phyloP scores from a whole-genome alignment of 2,797 vertebrate genomes.

The Avahi laniger region DNA sequence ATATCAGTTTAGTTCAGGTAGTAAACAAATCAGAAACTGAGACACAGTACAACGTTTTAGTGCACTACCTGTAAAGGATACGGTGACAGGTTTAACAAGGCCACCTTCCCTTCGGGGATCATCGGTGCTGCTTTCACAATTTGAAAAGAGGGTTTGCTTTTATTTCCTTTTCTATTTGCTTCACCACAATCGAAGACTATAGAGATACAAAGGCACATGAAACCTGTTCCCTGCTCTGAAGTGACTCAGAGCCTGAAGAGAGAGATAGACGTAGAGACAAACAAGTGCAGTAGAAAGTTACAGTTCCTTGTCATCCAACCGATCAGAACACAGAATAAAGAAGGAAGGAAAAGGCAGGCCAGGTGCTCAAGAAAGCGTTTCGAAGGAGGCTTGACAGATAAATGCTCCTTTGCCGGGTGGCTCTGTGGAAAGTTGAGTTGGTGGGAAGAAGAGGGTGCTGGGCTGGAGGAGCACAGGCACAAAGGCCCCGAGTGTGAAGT shows the following conservation, averaged over 20 bases:
- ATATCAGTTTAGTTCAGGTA: not conserved
- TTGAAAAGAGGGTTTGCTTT: conserved; percentile 15
- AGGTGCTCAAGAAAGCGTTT: not conserved
- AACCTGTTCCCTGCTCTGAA: not conserved
- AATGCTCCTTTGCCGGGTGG: not conserved
- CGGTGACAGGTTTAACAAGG: not conserved
- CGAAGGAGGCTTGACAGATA: not conserved
- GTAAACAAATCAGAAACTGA: conserved; percentile 14
- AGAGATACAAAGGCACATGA: not conserved
- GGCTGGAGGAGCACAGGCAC: not conserved
- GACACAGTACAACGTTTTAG: not conserved
- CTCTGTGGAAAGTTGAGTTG: not conserved
- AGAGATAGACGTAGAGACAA: not conserved
- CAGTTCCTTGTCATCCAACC: not conserved
- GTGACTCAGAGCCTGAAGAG: not conserved
- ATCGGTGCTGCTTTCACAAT: not conserved
- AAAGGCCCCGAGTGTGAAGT: not conserved
- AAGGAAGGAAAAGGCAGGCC: not conserved
- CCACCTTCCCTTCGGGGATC: not conserved
- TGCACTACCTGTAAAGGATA: not conserved
- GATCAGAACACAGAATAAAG: not conserved
- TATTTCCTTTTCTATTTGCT: not conserved
- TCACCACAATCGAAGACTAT: not conserved
- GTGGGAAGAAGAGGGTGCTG: not conserved
- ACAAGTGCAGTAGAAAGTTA: not conserved